Evolutionary conservation across 2,797 vertebrate species (phyloP).

Genomic region (Gallinago solitaria): DNA sequence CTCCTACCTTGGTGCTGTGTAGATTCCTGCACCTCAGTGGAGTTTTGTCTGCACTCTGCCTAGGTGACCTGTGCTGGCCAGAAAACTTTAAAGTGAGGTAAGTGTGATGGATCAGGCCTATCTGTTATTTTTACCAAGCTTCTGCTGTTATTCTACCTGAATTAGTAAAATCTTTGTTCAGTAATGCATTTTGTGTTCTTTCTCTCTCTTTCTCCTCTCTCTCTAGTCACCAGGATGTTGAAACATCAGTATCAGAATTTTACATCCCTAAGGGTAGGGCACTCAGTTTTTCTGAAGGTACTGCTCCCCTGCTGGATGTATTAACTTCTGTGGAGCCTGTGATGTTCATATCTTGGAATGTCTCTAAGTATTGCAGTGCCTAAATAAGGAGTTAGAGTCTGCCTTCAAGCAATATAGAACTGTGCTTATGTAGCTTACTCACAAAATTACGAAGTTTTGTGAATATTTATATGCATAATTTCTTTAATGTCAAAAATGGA

Average conservation of each 20-base stretch:
- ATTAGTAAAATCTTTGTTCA: not conserved
- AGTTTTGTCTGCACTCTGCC: not conserved
- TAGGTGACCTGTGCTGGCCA: not conserved
- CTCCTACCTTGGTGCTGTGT: not conserved
- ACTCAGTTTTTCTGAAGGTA: not conserved
- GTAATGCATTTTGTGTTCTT: not conserved
- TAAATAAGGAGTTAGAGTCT: not conserved
- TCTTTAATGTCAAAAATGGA: not conserved
- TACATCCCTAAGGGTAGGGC: not conserved
- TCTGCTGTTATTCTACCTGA: not conserved
- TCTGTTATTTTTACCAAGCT: not conserved
- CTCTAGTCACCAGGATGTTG: not conserved
- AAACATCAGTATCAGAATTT: not conserved
- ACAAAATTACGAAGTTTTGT: not conserved
- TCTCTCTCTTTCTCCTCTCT: not conserved
- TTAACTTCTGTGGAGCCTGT: not conserved
- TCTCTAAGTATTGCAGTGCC: not conserved
- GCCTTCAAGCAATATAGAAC: not conserved
- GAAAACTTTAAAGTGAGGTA: not conserved
- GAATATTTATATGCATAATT: not conserved
- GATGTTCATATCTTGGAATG: not conserved
- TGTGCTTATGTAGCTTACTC: not conserved
- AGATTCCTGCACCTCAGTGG: not conserved
- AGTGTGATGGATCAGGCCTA: not conserved
- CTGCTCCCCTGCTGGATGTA: not conserved